Conservation (phyloP, 2,888 invertebrate species). For the Beris morrisii region DNA sequence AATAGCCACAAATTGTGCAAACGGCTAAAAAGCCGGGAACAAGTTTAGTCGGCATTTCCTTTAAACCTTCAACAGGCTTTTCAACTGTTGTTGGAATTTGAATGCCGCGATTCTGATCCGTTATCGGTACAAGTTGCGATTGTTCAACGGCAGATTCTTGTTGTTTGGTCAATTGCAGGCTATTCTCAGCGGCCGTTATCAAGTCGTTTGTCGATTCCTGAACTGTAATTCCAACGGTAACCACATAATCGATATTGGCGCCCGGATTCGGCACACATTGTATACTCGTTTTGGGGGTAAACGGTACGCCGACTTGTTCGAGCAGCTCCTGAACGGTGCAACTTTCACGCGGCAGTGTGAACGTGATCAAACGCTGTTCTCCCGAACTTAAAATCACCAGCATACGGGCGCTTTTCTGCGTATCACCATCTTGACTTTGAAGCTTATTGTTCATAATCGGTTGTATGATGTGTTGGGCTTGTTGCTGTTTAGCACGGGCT, state of each 20-base stretch:
- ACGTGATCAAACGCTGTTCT: slow-evolving; percentile 79
- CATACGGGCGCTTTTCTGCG: slow-evolving; percentile 70
- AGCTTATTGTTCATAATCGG: slow-evolving; percentile 49
- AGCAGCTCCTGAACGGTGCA: slow-evolving; percentile 81
- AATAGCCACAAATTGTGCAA: slow-evolving; percentile 78
- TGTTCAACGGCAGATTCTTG: slow-evolving; percentile 36
- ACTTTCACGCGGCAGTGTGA: slow-evolving; percentile 78
- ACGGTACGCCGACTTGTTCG: slow-evolving; percentile 73
- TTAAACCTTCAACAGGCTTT: slow-evolving; percentile 53
- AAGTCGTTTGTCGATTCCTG: slow-evolving; percentile 54
- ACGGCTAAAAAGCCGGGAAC: slow-evolving; percentile 75
- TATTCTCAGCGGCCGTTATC: slow-evolving; percentile 55
- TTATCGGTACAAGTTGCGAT: slow-evolving; percentile 45
- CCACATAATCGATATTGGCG: slow-evolving; percentile 77
- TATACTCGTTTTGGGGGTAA: slow-evolving; percentile 70
- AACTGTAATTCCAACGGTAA: slow-evolving; percentile 64
- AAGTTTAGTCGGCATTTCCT: slow-evolving; percentile 65
- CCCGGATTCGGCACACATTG: slow-evolving; percentile 74
- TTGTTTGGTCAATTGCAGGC: slow-evolving; percentile 52
- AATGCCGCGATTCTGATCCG: slow-evolving; percentile 35
- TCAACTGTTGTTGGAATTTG: slow-evolving; percentile 30
- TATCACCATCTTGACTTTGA: slow-evolving; percentile 49
- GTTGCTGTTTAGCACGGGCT: slow-evolving; percentile 4
- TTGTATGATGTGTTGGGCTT: slow-evolving; percentile 55
- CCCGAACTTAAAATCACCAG: slow-evolving; percentile 74